A percentile compares a stretch with the other conserved stretches of the same genome.
phyloP scores from a whole-genome alignment of 23 tunicate genomes.

The Halocynthia aurantium region DNA sequence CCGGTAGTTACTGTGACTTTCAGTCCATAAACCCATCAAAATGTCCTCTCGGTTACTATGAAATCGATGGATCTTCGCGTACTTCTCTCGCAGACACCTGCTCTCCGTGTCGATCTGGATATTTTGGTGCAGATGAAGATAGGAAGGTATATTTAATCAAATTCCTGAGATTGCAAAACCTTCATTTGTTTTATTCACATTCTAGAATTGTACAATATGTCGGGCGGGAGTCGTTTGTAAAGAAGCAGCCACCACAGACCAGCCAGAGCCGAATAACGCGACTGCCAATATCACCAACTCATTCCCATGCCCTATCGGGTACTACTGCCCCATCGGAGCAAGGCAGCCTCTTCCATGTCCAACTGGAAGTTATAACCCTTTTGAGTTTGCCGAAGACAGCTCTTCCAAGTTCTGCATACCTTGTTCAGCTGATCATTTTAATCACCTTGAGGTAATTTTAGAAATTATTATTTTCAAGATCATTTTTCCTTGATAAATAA shows the following conservation, averaged over 20 bases:
- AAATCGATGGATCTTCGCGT: slow-evolving; percentile 45
- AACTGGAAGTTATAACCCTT: slow-evolving; percentile 74
- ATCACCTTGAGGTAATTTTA: slow-evolving; percentile 36
- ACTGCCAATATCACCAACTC: slow-evolving; percentile 74
- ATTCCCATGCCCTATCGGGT: slow-evolving; percentile 93
- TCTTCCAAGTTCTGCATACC: slow-evolving; percentile 35
- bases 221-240: slow-evolving; percentile 84
- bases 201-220: slow-evolving; percentile 66
- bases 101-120: slow-evolving; percentile 70
- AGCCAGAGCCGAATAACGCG: slow-evolving; percentile 68
- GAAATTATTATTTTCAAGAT: not conserved
- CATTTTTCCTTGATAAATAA: no score
- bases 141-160: slow-evolving; percentile 39
- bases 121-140: slow-evolving; percentile 51
- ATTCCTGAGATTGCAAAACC: not conserved
- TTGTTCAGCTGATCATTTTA: slow-evolving; percentile 70
- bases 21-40: slow-evolving; percentile 30
- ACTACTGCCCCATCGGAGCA: slow-evolving; percentile 72
- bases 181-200: not conserved
- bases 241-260: slow-evolving; percentile 81
- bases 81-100: slow-evolving; percentile 75
- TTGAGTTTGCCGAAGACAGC: slow-evolving; percentile 48
- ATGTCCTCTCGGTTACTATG: slow-evolving; percentile 86
- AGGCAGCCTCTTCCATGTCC: slow-evolving; percentile 77
- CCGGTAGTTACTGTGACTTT: slow-evolving; percentile 65